A percentile compares a stretch with the other conserved stretches of the same genome.
Conservation (phyloP, 1,140 invertebrate genomes). For the Achroia grisella region DNA sequence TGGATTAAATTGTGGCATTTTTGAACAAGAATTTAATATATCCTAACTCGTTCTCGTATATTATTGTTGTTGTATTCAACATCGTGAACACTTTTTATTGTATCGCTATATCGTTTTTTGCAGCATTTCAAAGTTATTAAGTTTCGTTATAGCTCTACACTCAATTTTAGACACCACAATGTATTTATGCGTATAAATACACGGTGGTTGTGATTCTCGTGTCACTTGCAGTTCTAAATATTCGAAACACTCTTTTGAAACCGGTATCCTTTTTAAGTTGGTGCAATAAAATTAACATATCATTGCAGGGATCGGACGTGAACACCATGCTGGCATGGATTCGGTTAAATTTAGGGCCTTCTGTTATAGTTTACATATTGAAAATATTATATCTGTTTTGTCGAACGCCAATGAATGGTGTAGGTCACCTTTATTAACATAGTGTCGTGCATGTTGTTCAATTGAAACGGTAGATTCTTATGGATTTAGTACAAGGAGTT, state of each 20-base stretch:
- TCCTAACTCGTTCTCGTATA: too few species aligned
- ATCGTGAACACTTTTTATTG: too few species aligned
- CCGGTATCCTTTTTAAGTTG: constrained; percentile 58
- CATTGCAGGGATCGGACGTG: constrained; percentile 38
- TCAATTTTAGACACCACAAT: constrained; percentile 15
- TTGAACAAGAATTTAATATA: too few species aligned
- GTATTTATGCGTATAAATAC: too few species aligned
- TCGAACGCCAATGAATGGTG: background rate
- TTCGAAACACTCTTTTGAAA: constrained; percentile 41
- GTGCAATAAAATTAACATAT: constrained; percentile 68
- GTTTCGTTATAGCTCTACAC: constrained; percentile 20
- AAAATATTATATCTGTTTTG: constrained; percentile 1
- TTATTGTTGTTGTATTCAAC: too few species aligned
- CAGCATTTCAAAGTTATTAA: background rate
- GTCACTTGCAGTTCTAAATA: constrained; percentile 49
- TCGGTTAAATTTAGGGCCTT: constrained; percentile 15
- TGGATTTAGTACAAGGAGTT: too few species aligned
- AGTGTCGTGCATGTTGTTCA: too few species aligned
- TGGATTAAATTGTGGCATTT: too few species aligned
- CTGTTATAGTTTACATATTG: background rate
- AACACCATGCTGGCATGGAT: constrained; percentile 26
- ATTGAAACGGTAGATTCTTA: too few species aligned
- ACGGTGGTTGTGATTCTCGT: constrained; percentile 55
- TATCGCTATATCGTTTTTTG: constrained; percentile 14
- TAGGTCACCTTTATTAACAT: background rate